A percentile compares a stretch with the other conserved stretches of the same genome.
These are phyloP conservation scores for Poliocrania exsul DNA, from an alignment of 2,797 vertebrate genomes.

Conservation along the genomic window DNA sequence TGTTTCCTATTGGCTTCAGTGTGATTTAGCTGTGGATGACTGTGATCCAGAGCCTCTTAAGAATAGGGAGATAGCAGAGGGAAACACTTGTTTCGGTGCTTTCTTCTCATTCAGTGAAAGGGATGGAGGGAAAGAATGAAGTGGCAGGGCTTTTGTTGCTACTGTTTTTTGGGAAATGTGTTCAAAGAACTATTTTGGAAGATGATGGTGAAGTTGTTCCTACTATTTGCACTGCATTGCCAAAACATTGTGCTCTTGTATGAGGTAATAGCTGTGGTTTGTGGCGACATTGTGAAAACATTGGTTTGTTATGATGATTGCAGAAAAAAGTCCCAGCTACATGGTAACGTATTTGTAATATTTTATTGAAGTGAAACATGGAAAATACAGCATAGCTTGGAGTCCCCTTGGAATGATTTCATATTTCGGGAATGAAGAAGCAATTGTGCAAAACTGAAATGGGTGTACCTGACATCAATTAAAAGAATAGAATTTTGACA, in stretches of 20 bases:
- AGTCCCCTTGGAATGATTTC: conserved; percentile 44
- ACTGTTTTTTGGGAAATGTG: not conserved
- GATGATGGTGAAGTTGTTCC: conserved; percentile 19
- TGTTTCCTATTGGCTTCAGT: not conserved
- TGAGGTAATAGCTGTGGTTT: conserved; percentile 49
- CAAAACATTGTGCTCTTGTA: conserved; percentile 7
- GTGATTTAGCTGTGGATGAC: not conserved
- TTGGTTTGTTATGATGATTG: conserved; percentile 21
- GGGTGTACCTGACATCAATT: not conserved
- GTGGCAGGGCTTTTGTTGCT: not conserved
- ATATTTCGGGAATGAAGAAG: conserved; percentile 29
- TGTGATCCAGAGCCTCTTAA: not conserved
- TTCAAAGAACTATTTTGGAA: conserved; percentile 31
- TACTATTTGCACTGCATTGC: not conserved
- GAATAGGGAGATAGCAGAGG: not conserved
- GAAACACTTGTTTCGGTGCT: not conserved
- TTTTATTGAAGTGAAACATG: conserved; percentile 36
- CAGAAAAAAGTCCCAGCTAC: conserved; percentile 51
- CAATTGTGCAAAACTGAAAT: conserved; percentile 18
- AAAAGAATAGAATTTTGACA: not conserved
- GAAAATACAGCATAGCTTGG: conserved; percentile 32
- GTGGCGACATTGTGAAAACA: conserved; percentile 36
- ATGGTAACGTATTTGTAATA: conserved; percentile 50
- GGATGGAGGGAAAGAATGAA: not conserved
- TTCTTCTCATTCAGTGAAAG: not conserved